Evolutionary conservation across 2,888 invertebrate species (phyloP), one percentile per base, ranked within the genome.

Genomic region (Pterostichus madidus): DNA sequence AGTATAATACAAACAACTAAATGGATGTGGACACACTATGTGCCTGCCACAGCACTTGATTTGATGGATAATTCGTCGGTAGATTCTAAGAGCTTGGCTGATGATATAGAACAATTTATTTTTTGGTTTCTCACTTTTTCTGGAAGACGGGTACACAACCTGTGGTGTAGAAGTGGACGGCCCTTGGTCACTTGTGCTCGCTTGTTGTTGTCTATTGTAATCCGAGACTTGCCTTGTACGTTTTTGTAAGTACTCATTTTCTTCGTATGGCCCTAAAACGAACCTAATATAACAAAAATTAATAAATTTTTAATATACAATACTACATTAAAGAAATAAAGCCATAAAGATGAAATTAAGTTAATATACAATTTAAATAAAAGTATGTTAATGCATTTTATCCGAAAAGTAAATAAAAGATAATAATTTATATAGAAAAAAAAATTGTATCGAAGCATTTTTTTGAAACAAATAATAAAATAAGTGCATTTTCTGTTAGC

Each of bases 211-310:
- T 46, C 88, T 80, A 79, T 87, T 86, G 83, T 89, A 88, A 61
- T 86, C 87, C 73, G 86, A 88, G 1, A 87, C 85, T 85, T 87
- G 86, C 80, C 86, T 87, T 56, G 88, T 86, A 77, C 87, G 86
- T 8, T 86, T 85, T 46, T 84, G 64, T 53, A 84, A 85, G 84
- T 89, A 89, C 78, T 89, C 89, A 83, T 89, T 88, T 85, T 93
- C 93, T 88, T 94, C 94, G 85, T 92, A 90, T 31, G 92, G 91
- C 49, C 94, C 94, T 85, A 94, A 91, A 85, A 94, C 91, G 87
- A 94, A 92, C 86, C 93, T 93, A 76, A 73, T 71, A 44, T 71
- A 44, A 71, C 68, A 44, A 39, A 44, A 15, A 44, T 64, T 52
- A 71, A 44, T 71, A 44, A 71, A 31, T 11, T 7, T 1, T 31